Base-by-base conservation (phyloP, 2,888 invertebrate genomes). In the Drosophila emarginata region DNA sequence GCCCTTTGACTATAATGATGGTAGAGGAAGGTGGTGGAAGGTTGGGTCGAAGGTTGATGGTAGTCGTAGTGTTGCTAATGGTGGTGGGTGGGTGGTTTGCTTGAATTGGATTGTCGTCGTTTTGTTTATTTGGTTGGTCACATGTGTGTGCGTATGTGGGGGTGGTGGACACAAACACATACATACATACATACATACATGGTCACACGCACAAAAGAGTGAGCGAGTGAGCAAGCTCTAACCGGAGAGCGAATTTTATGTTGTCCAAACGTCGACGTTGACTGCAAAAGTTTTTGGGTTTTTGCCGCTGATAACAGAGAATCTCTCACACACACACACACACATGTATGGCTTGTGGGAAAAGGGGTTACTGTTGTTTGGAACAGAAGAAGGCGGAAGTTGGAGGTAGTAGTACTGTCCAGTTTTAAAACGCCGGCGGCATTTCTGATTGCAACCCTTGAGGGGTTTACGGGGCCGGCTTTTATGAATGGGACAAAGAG, bases 131-230 rank as follows among this genome's bases (percentile, higher is more conserved):
- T 74, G 54, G 67, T 65, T 62, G 72, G 68, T 61, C 72, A 72
- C 72, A 58, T 64, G 74, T 72, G 85, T 70, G 79, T 74, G 72
- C 72, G 74, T 61, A 54, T 52, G 36, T 82, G 84, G 83, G 86
- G 82, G 86, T 86, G 88, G 82, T 86, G 82, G 88, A 79, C 77
- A 77, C 57, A 72, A 54, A 67, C 59, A 45, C 51, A 32, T 52
- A 39, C 62, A 59, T 26, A 39, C 50, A 59, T 26, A 39, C 50
- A 39, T 62, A 58, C 60, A 39, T 45, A 67, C 53, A 56, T 71
- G 71, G 32, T 45, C 45, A 45, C 45, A 45, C 45, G 45, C 45
- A 45, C 45, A 45, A 21, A 21, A 21, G 45, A 45, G 45, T 45
- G 45, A 45, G 45, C 18, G 21, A 45, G 45, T 11, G 45, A 45